Evolutionary conservation across 2,888 invertebrate species (phyloP).

Genomic region (Auanema sp.): DNA sequence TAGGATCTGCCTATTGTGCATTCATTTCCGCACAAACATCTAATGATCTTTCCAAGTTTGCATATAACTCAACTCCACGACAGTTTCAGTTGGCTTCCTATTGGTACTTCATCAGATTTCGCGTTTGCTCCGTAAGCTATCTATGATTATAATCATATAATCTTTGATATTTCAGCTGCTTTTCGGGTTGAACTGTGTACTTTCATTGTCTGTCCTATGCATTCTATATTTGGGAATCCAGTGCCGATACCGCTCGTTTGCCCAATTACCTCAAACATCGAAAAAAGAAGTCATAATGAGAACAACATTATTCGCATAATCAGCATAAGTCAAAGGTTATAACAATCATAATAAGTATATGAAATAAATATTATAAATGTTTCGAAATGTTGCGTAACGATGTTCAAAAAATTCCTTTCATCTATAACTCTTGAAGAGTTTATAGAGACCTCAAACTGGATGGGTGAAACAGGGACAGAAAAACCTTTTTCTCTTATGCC

Average conservation of each 20-base stretch:
- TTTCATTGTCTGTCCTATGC: constrained; percentile 28
- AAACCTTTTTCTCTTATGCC: no score
- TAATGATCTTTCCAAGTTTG: constrained; percentile 31
- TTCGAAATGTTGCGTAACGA: no score
- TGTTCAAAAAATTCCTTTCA: no score
- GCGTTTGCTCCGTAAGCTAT: constrained; percentile 21
- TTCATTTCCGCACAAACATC: constrained; percentile 31
- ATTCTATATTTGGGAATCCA: constrained; percentile 37
- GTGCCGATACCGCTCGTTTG: constrained; percentile 40
- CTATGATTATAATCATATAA: background rate
- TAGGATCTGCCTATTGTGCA: constrained; percentile 29
- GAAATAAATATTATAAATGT: no score
- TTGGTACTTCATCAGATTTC: constrained; percentile 35
- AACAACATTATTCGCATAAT: background rate
- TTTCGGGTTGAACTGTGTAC: constrained; percentile 25
- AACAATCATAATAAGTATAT: no score
- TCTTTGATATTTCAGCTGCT: constrained; percentile 21
- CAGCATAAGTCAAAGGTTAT: no score
- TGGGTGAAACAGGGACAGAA: no score
- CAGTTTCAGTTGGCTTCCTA: constrained; percentile 41
- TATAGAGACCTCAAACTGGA: no score
- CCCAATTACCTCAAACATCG: constrained; percentile 23
- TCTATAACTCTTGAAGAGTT: no score
- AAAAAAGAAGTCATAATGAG: background rate
- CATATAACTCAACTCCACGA: constrained; percentile 28